Evolutionary conservation across 2,113 vertebrate genomes (phyloP).

Genomic region (Sinocyclocheilus anophthalmus): DNA sequence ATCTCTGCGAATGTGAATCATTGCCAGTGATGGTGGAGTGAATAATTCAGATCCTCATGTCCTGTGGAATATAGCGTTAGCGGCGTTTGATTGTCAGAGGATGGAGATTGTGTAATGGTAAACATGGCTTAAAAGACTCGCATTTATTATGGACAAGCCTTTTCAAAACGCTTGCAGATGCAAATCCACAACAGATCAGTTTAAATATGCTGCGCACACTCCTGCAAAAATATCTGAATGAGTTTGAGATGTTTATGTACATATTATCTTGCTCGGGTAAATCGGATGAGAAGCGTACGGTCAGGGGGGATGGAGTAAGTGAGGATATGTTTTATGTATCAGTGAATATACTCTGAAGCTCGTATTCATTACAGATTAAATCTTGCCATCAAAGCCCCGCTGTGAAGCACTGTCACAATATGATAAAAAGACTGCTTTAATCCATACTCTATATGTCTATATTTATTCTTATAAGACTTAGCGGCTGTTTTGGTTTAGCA

Average conservation of each 20-base stretch:
- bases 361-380: conserved; percentile 21
- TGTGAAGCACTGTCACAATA: conserved; percentile 21
- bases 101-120: conserved; percentile 72
- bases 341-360: conserved; percentile 8
- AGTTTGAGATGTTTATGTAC: conserved; percentile 67
- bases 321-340: conserved; percentile 27
- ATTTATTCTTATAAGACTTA: conserved; percentile 1
- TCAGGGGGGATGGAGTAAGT: conserved; percentile 51
- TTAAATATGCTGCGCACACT: conserved; percentile 62
- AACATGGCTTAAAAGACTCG: conserved; percentile 77
- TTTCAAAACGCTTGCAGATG: conserved; percentile 72
- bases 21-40: conserved; percentile 74
- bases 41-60: conserved; percentile 82
- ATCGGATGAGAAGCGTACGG: conserved; percentile 53
- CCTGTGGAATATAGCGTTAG: conserved; percentile 78
- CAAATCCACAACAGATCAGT: conserved; percentile 66
- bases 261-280: conserved; percentile 51
- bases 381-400: conserved; percentile 6
- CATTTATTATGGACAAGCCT: conserved; percentile 79
- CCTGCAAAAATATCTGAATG: conserved; percentile 62
- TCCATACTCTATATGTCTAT: not conserved
- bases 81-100: conserved; percentile 71
- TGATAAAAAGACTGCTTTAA: conserved; percentile 1
- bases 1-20: conserved; percentile 65
- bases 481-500: not conserved